Conservation (phyloP, 2,797 vertebrate genomes). For the Adelosebastes latens region DNA sequence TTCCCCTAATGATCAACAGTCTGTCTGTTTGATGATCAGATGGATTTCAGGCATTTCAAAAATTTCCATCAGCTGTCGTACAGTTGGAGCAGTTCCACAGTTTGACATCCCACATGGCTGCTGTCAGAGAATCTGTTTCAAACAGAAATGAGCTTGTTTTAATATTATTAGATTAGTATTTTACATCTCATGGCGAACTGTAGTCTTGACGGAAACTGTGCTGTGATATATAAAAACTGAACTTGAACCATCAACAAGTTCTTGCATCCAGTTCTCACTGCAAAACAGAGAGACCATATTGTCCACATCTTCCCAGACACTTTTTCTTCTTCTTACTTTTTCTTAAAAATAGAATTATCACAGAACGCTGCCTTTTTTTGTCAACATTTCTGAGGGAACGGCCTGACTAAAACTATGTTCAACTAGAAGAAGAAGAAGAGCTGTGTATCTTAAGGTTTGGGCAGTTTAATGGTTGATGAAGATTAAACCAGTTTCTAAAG, state of each 20-base stretch:
- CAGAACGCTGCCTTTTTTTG: no score
- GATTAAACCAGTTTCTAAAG: background rate
- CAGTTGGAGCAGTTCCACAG: background rate
- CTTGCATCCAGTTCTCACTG: background rate
- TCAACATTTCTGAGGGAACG: no score
- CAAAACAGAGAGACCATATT: background rate
- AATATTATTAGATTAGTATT: no score
- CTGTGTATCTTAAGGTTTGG: no score
- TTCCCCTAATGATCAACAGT: background rate
- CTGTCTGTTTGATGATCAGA: background rate
- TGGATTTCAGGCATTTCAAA: background rate
- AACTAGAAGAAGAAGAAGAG: no score
- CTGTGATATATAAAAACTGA: background rate
- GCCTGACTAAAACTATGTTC: no score
- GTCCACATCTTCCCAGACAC: background rate
- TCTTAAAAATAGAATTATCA: no score
- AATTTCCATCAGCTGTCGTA: background rate
- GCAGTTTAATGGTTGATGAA: no score
- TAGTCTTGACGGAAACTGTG: background rate
- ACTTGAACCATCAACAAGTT: background rate
- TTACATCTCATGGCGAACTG: background rate
- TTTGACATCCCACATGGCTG: background rate
- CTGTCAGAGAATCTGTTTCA: background rate
- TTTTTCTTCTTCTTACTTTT: background rate
- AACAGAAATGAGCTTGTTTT: background rate